phyloP scores from a whole-genome alignment of 2,797 vertebrate genomes.

The Myiotriccus ornatus region DNA sequence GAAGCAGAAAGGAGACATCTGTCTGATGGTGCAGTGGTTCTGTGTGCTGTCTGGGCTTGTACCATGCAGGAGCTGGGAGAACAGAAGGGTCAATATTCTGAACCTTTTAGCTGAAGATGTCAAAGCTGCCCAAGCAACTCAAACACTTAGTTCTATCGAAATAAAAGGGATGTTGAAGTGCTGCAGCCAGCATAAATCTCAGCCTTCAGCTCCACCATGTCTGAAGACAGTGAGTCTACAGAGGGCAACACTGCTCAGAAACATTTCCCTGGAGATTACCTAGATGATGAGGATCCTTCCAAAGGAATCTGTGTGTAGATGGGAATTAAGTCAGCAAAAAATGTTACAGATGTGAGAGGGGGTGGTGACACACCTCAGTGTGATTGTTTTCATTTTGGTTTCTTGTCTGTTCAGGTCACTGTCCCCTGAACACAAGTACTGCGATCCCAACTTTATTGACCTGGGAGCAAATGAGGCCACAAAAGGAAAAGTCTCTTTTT shows the following conservation, averaged over 20 bases:
- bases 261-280: neutral
- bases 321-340: neutral
- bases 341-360: neutral
- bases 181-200: neutral
- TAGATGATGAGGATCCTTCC: neutral
- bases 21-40: accelerated
- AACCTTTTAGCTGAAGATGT: neutral
- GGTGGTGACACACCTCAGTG: neutral
- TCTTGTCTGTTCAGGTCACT: neutral
- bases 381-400: neutral
- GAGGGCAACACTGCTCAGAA: neutral
- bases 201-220: neutral
- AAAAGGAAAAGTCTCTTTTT: neutral
- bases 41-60: neutral
- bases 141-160: neutral
- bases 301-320: too few species aligned
- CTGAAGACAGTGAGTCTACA: neutral
- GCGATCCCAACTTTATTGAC: neutral
- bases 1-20: neutral
- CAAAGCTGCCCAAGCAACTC: neutral
- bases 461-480: neutral
- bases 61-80: accelerated
- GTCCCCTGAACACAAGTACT: neutral
- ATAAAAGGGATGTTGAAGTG: neutral
- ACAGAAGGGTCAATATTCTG: neutral